phyloP scores from a whole-genome alignment of 2,888 invertebrate species.

The Seira musarum region DNA sequence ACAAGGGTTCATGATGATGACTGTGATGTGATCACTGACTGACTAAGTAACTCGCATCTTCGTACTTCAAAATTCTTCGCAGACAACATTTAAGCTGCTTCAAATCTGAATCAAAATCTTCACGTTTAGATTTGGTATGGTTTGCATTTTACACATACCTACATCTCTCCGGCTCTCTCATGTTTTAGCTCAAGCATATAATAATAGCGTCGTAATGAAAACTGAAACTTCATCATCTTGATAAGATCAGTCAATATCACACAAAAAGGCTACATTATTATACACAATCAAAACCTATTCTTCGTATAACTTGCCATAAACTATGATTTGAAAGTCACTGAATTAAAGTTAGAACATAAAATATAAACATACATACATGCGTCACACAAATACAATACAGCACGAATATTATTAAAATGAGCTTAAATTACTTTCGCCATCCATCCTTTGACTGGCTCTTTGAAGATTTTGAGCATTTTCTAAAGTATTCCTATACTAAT shows the following conservation, averaged over 20 bases:
- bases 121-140: neutral
- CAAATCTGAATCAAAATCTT: neutral
- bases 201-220: conserved; percentile 37
- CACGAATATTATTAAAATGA: no score
- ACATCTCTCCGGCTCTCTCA: neutral
- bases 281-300: neutral
- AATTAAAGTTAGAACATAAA: neutral
- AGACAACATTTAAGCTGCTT: neutral
- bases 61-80: no score
- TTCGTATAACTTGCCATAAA: neutral
- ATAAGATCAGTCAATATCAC: conserved; percentile 32
- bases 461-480: no score
- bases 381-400: no score
- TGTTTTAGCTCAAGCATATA: neutral
- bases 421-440: no score
- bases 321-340: no score
- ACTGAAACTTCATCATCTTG: conserved; percentile 46
- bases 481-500: neutral
- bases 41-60: no score
- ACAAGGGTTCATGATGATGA: neutral
- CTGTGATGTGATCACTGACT: neutral
- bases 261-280: neutral
- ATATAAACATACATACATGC: conserved; percentile 12
- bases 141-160: neutral
- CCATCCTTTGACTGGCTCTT: no score